These are phyloP conservation scores for Cryptotis parvus DNA, from an alignment of 2,113 vertebrate genomes.

Conservation along the genomic window DNA sequence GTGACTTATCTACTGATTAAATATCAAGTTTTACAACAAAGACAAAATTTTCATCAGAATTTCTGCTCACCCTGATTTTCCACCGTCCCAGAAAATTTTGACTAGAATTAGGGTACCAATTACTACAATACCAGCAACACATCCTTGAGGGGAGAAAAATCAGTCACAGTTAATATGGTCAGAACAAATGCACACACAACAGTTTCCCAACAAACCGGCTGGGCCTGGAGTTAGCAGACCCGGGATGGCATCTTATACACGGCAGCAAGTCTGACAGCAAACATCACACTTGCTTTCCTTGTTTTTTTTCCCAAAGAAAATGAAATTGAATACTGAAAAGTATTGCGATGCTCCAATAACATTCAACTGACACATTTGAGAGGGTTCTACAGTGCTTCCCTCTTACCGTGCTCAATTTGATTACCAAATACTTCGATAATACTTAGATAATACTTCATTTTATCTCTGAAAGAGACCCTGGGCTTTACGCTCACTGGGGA, in stretches of 20 bases:
- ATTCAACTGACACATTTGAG: background rate
- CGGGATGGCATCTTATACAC: background rate
- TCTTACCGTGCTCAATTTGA: background rate
- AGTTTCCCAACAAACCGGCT: background rate
- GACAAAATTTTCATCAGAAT: constrained; percentile 44
- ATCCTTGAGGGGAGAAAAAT: constrained; percentile 59
- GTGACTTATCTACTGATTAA: background rate
- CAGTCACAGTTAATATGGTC: constrained; percentile 54
- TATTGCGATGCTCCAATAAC: background rate
- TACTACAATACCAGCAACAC: constrained; percentile 7
- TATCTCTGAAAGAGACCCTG: background rate
- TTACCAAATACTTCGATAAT: background rate
- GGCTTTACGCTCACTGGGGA: background rate
- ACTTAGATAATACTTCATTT: no score
- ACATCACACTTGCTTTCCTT: background rate
- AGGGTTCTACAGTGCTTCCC: background rate
- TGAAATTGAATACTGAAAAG: constrained; percentile 1
- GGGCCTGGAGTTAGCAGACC: background rate
- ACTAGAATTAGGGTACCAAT: constrained; percentile 41
- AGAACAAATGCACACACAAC: background rate
- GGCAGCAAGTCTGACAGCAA: background rate
- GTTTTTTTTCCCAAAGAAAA: constrained; percentile 26
- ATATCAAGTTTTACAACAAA: constrained; percentile 25
- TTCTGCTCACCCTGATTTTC: constrained; percentile 76
- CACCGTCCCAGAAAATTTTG: constrained; percentile 42